phyloP scores from a whole-genome alignment of 2,113 vertebrate species.

The Lates calcarifer region DNA sequence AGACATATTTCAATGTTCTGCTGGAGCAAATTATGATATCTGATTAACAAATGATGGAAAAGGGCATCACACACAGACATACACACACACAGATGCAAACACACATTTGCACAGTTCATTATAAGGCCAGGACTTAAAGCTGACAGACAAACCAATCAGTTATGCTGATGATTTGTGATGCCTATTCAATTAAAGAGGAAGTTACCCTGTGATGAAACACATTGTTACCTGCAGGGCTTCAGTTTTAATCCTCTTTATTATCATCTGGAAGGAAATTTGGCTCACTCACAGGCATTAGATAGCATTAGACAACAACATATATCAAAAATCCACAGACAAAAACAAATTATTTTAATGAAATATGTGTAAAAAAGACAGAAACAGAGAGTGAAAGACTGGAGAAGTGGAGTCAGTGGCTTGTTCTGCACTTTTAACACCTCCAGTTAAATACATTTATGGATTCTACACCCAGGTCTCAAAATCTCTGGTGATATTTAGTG shows the following conservation, averaged over 20 bases:
- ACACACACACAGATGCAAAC: background rate
- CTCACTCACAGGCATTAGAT: background rate
- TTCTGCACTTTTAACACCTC: slow-evolving; percentile 4
- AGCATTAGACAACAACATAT: too few relatives aligned
- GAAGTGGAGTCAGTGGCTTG: background rate
- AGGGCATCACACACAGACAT: slow-evolving; percentile 7
- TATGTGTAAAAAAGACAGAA: background rate
- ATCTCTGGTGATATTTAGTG: background rate
- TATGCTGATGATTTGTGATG: slow-evolving; percentile 8
- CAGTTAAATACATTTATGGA: slow-evolving; percentile 21
- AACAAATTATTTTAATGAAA: background rate
- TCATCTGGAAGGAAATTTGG: background rate
- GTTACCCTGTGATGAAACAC: background rate
- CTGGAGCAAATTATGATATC: slow-evolving; percentile 72
- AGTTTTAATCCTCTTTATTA: too few relatives aligned
- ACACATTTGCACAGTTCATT: slow-evolving; percentile 29
- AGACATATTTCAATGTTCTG: slow-evolving; percentile 74
- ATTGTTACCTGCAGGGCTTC: background rate
- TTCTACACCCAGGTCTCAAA: background rate
- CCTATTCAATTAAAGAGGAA: slow-evolving; percentile 1
- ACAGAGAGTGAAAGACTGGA: background rate
- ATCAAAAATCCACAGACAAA: background rate
- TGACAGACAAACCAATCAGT: slow-evolving; percentile 55
- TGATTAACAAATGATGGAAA: slow-evolving; percentile 75
- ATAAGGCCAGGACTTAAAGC: slow-evolving; percentile 5